Evolutionary conservation across 2,888 invertebrate species (phyloP).

Genomic region (Phaedon cochleariae): DNA sequence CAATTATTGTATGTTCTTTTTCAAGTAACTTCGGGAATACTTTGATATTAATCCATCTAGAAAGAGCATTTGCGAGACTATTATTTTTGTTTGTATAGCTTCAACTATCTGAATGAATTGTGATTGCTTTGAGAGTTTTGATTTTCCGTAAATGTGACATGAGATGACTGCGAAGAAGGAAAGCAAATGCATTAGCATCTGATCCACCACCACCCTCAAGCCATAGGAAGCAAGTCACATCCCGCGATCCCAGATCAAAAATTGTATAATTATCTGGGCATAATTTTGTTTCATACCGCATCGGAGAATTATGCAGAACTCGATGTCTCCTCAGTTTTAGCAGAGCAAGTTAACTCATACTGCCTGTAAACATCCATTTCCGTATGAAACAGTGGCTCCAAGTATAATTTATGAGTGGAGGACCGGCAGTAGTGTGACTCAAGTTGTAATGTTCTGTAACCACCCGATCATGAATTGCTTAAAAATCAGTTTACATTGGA

Average conservation of each 20-base stretch:
- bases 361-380: too few relatives aligned
- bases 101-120: slow-evolving; percentile 26
- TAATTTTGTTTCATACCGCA: slow-evolving; percentile 27
- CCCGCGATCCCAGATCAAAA: slow-evolving; percentile 22
- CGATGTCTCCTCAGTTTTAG: too few relatives aligned
- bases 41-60: slow-evolving; percentile 28
- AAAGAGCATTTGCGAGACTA: slow-evolving; percentile 45
- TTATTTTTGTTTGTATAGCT: slow-evolving; percentile 29
- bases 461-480: too few relatives aligned
- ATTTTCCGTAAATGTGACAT: not conserved
- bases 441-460: too few relatives aligned
- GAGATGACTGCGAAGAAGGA: not conserved
- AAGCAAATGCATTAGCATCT: slow-evolving; percentile 17
- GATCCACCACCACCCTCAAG: slow-evolving; percentile 19
- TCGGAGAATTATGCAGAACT: too few relatives aligned
- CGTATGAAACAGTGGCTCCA: too few relatives aligned
- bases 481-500: too few relatives aligned
- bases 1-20: slow-evolving; percentile 50
- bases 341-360: too few relatives aligned
- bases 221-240: slow-evolving; percentile 28
- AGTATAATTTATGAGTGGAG: too few relatives aligned
- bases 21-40: slow-evolving; percentile 49
- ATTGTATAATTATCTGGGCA: slow-evolving; percentile 31
- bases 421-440: too few relatives aligned
- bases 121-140: not conserved